phyloP scores from a whole-genome alignment of 2,888 invertebrate species.

The Zele albiditarsus region DNA sequence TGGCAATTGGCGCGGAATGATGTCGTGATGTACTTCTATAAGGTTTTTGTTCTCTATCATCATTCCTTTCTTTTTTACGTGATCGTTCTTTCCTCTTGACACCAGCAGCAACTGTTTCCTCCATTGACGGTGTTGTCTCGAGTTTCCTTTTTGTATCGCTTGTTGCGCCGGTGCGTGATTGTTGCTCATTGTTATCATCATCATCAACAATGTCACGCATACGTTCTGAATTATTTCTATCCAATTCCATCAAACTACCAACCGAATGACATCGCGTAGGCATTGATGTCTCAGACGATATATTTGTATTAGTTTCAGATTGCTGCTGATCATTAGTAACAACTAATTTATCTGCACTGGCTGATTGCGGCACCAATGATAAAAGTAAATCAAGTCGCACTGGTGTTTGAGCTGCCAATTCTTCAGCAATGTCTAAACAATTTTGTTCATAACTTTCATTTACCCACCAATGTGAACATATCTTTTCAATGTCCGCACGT shows the following conservation, averaged over 20 bases:
- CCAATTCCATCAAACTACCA: constrained; percentile 83
- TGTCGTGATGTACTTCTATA: constrained; percentile 64
- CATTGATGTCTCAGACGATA: constrained; percentile 66
- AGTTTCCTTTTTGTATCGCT: constrained; percentile 83
- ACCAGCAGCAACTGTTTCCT: constrained; percentile 70
- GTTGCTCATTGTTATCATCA: constrained; percentile 50
- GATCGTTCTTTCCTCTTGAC: constrained; percentile 79
- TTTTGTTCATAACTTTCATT: constrained; percentile 88
- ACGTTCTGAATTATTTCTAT: constrained; percentile 79
- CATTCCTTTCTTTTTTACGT: constrained; percentile 61
- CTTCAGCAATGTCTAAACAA: constrained; percentile 89
- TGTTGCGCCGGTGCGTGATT: constrained; percentile 69
- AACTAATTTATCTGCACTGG: constrained; percentile 81
- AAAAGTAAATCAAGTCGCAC: constrained; percentile 90
- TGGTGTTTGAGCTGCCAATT: constrained; percentile 91
- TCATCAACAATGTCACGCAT: constrained; percentile 52
- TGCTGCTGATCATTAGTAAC: constrained; percentile 76
- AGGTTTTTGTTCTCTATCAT: constrained; percentile 61
- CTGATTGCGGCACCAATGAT: constrained; percentile 85
- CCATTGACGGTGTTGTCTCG: constrained; percentile 84
- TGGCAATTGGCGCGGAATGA: constrained; percentile 66
- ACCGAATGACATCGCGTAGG: constrained; percentile 79
- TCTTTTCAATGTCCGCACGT: constrained; percentile 93
- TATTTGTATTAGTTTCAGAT: constrained; percentile 57
- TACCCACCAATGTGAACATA: constrained; percentile 98